Percentiles rank a stretch among this genome's conserved stretches.
These are phyloP conservation scores for Malacosoma neustria DNA, from an alignment of 2,888 invertebrate genomes.

Conservation along the genomic window DNA sequence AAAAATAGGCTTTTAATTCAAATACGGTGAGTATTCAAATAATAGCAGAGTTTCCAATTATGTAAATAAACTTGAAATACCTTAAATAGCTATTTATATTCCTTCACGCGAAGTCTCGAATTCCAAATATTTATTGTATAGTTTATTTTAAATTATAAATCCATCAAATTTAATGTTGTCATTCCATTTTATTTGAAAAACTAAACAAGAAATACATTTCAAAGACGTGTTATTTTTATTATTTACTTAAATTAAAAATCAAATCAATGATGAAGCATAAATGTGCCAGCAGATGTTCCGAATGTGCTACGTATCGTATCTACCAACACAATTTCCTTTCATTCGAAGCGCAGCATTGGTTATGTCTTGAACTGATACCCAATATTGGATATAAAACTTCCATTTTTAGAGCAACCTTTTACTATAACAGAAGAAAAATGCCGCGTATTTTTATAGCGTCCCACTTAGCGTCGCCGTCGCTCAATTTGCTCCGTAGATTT, in stretches of 20 bases:
- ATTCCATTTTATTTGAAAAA: too few species aligned
- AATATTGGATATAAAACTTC: constrained; percentile 30
- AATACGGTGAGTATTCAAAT: too few species aligned
- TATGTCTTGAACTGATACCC: constrained; percentile 19
- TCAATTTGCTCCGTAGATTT: constrained; percentile 7
- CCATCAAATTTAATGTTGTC: not conserved
- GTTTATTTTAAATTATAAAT: not conserved
- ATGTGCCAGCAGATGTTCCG: not conserved
- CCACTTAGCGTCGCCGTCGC: constrained; percentile 1
- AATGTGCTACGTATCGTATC: not conserved
- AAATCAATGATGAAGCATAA: too few species aligned
- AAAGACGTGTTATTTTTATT: too few species aligned
- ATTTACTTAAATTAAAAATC: too few species aligned
- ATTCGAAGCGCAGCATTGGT: not conserved
- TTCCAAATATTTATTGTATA: not conserved
- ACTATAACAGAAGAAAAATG: constrained; percentile 6
- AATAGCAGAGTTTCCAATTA: too few species aligned
- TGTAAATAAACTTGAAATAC: not conserved
- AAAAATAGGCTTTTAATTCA: too few species aligned
- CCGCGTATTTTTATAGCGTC: not conserved
- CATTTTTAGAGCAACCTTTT: constrained; percentile 14
- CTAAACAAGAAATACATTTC: too few species aligned
- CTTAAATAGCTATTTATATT: not conserved
- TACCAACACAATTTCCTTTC: not conserved
- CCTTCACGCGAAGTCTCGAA: not conserved